These are phyloP conservation scores for Drosophila lacicola DNA, from an alignment of 2,888 invertebrate species.

Conservation along the genomic window DNA sequence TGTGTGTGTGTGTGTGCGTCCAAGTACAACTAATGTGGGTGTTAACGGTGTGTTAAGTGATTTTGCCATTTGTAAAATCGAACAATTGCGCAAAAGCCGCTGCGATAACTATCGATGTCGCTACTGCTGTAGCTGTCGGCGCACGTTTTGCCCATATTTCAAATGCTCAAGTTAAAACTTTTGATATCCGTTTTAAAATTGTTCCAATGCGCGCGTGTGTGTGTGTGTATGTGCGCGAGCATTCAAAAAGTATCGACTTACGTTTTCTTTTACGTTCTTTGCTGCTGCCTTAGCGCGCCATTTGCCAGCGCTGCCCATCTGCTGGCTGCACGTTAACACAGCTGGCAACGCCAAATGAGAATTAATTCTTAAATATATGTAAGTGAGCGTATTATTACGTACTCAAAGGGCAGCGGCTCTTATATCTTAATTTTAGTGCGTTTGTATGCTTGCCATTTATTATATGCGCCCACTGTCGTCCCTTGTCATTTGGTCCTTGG, in stretches of 20 bases:
- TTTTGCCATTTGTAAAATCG: slow-evolving; percentile 72
- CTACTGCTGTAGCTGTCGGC: slow-evolving; percentile 63
- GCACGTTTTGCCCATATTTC: slow-evolving; percentile 81
- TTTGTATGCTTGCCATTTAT: slow-evolving; percentile 41
- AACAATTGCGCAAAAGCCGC: slow-evolving; percentile 57
- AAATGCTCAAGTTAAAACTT: slow-evolving; percentile 52
- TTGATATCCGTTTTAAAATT: slow-evolving; percentile 73
- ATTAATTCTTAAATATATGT: slow-evolving; percentile 12
- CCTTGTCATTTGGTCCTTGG: slow-evolving; percentile 47
- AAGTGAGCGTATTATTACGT: background rate
- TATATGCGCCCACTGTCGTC: slow-evolving; percentile 45
- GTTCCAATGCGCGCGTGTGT: slow-evolving; percentile 16
- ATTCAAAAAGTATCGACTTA: slow-evolving; percentile 59
- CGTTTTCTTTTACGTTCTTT: slow-evolving; percentile 23
- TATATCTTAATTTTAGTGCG: slow-evolving; percentile 62
- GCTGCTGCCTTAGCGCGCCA: background rate
- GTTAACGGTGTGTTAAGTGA: slow-evolving; percentile 82
- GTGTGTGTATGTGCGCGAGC: slow-evolving; percentile 17
- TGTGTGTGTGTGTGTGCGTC: slow-evolving; percentile 51
- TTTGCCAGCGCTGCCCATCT: slow-evolving; percentile 16
- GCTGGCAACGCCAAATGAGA: slow-evolving; percentile 19
- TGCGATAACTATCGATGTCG: slow-evolving; percentile 70
- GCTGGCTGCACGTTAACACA: slow-evolving; percentile 5
- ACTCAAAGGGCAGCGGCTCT: slow-evolving; percentile 7
- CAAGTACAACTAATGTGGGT: slow-evolving; percentile 81